A percentile compares a stretch with the other conserved stretches of the same genome.
phyloP scores from a whole-genome alignment of 2,113 vertebrate genomes.

The Theristicus caerulescens region DNA sequence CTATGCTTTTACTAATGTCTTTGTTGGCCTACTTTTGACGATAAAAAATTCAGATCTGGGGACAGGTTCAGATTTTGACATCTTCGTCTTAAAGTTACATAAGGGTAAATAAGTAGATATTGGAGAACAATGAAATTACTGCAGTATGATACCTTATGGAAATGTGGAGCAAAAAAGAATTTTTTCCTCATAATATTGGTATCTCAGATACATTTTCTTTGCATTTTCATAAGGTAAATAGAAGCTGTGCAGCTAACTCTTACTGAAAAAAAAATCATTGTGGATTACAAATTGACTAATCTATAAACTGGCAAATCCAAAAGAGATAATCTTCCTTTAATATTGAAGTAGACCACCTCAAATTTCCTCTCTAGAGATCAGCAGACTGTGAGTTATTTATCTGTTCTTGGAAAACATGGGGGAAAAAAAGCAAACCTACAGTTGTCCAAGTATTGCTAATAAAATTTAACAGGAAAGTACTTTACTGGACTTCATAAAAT shows the following conservation, averaged over 20 bases:
- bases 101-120: not conserved
- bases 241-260: not conserved
- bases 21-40: not conserved
- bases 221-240: not conserved
- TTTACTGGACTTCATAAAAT: not conserved
- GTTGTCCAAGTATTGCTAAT: not conserved
- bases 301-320: not conserved
- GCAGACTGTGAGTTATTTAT: not conserved
- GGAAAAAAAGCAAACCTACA: not conserved
- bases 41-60: not conserved
- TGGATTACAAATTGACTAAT: not conserved
- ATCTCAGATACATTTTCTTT: not conserved
- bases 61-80: not conserved
- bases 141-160: not conserved
- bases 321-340: not conserved
- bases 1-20: not conserved
- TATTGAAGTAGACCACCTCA: not conserved
- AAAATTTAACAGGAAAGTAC: not conserved
- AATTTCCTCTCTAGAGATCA: not conserved
- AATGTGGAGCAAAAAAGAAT: fast-evolving
- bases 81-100: not conserved
- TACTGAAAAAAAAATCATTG: not conserved
- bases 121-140: not conserved
- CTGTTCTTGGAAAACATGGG: not conserved
- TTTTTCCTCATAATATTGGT: not conserved